Evolutionary conservation across 2,797 vertebrate species (phyloP).

Genomic region (Diglossa cyanea): DNA sequence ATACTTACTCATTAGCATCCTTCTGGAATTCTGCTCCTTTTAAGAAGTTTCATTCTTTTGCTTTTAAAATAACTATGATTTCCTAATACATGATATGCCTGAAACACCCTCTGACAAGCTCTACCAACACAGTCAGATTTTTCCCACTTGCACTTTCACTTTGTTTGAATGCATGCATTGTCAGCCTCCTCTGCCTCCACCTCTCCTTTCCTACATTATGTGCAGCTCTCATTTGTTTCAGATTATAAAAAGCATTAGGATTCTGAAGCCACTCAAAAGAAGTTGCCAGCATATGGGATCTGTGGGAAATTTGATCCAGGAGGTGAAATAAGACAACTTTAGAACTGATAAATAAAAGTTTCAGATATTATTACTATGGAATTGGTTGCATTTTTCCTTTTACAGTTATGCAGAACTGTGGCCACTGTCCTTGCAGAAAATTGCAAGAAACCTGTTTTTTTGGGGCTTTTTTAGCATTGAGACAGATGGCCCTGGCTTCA

Average conservation of each 20-base stretch:
- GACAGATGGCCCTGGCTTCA: conserved; percentile 43
- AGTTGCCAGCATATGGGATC: background rate
- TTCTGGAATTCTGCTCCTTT: conserved; percentile 29
- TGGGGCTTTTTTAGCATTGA: background rate
- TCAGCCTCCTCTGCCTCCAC: conserved; percentile 43
- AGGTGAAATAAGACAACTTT: background rate
- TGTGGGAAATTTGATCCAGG: background rate
- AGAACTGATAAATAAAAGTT: background rate
- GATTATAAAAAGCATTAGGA: conserved; percentile 53
- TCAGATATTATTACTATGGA: background rate
- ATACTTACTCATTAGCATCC: background rate
- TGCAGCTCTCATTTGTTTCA: conserved; percentile 32
- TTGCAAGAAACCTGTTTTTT: background rate
- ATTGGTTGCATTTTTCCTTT: background rate
- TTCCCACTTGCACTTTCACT: conserved; percentile 51
- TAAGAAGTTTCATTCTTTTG: background rate
- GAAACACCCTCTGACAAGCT: conserved; percentile 9
- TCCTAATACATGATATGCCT: conserved; percentile 22
- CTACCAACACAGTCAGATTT: conserved; percentile 31
- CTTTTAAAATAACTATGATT: conserved; percentile 21
- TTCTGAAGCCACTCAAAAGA: conserved; percentile 35
- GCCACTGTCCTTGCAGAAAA: background rate
- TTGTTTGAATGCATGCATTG: conserved; percentile 32
- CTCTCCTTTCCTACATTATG: conserved; percentile 12
- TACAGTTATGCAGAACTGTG: background rate